phyloP scores from a whole-genome alignment of 2,113 vertebrate species.

The Fregetta grallaria region DNA sequence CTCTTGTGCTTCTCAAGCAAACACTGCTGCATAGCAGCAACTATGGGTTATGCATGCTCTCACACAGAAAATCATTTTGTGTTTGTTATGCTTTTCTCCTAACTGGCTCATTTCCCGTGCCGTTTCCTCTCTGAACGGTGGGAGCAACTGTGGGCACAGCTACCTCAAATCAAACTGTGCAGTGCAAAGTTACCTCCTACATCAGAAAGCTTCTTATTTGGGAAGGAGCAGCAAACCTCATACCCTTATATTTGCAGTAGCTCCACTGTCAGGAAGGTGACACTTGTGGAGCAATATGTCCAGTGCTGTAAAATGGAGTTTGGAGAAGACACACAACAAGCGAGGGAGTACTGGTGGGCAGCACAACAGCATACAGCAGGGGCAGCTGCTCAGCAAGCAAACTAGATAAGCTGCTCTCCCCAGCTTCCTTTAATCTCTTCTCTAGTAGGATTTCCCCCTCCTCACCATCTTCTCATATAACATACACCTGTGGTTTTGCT shows the following conservation, averaged over 20 bases:
- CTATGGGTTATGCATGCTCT: background rate
- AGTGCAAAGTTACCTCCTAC: background rate
- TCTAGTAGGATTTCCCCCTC: background rate
- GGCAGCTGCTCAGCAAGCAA: background rate
- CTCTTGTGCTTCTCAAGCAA: background rate
- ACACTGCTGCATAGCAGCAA: background rate
- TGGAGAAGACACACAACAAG: background rate
- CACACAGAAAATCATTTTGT: background rate
- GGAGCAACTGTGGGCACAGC: background rate
- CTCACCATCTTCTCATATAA: background rate
- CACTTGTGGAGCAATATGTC: background rate
- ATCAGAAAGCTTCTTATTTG: background rate
- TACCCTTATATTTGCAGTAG: background rate
- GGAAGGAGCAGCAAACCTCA: background rate
- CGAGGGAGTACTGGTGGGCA: rapidly evolving
- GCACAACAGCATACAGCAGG: background rate
- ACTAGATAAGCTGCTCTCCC: background rate
- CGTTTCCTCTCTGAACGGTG: background rate
- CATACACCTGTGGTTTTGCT: background rate
- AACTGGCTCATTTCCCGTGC: background rate
- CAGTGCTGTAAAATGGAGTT: background rate
- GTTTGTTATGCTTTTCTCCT: background rate
- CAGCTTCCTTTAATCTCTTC: background rate
- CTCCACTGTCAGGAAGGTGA: background rate
- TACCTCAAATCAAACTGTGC: background rate